Evolutionary conservation across 2,797 vertebrate genomes (phyloP).

Genomic region (Choloepus didactylus): DNA sequence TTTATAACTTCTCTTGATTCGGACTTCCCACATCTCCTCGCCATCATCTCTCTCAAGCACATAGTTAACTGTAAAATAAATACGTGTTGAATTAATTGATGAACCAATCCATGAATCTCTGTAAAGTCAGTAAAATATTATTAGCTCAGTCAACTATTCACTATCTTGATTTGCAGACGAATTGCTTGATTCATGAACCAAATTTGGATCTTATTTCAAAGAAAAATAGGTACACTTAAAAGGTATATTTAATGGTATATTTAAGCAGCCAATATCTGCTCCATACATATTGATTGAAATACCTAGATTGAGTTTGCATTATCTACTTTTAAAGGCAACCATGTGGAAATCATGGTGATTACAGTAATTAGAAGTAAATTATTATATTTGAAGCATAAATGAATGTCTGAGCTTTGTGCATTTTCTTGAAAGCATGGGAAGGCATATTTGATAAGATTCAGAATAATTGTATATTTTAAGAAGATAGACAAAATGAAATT

Average conservation of each 20-base stretch:
- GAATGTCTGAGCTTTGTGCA: constrained; percentile 62
- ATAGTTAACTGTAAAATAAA: background rate
- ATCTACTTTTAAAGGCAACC: constrained; percentile 82
- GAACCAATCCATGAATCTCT: background rate
- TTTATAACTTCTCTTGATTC: background rate
- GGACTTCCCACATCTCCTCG: background rate
- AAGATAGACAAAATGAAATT: background rate
- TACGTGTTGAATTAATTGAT: background rate
- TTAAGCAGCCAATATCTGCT: background rate
- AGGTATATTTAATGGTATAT: background rate
- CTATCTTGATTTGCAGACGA: background rate
- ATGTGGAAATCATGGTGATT: constrained; percentile 83
- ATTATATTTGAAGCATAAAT: constrained; percentile 77
- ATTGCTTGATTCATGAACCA: background rate
- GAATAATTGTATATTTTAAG: constrained; percentile 59
- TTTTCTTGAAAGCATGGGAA: constrained; percentile 67
- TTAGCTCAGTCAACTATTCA: background rate
- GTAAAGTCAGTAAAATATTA: background rate
- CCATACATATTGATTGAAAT: constrained; percentile 71
- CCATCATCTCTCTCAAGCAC: background rate
- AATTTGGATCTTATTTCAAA: background rate
- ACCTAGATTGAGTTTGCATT: constrained; percentile 57
- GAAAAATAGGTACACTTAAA: background rate
- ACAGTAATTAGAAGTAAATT: constrained; percentile 79
- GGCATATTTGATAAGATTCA: constrained; percentile 55